Base-by-base conservation (phyloP, 2,797 vertebrate species). In the Coregonus ussuriensis region DNA sequence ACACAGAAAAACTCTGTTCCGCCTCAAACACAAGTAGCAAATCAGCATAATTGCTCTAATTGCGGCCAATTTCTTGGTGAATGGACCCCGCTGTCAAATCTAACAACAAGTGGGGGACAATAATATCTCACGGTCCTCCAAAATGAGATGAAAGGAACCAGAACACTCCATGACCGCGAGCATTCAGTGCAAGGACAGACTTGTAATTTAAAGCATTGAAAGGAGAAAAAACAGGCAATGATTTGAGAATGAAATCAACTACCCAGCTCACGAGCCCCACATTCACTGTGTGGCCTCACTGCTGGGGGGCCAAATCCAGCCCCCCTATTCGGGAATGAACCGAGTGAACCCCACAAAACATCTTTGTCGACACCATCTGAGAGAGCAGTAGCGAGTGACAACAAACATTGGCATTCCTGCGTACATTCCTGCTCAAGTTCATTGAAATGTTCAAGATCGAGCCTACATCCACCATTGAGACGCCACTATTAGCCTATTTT, bases 11-110 rank as follows among this genome's bases (percentile, higher is more conserved):
- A 86, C 90, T 88, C 89, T 92, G 91, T 94, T 94, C 93, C 93
- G 91, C 88, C 91, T 87, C 85, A 91, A 92, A 90, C 88, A 95
- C 94, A 95, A 93, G 91, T 25, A 94, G 91, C 93, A 93, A 94
- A 96, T 96, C 94, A 96, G 91, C 94, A 95, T 96, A 96, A 96
- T 95, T 95, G 93, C 92, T 94, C 91, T 95, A 96, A 96, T 96
- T 96, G 94, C 93, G 89, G 90, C 91, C 93, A 94, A 91, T 94
- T 95, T 93, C 90, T 90, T 85, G 76, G 76, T 94, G 92, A 96
- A 95, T 94, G 92, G 92, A 91, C 85, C 84, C 91, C 83, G 91
- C 94, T 95, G 93, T 95, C 94, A 93, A 91, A 90, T 93, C 90
- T 89, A 94, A 91, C 92, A 93, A 93, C 76, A 87, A 94, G 88